Evolutionary conservation across 2,888 invertebrate genomes (phyloP).

Genomic region (Volucella inanis): DNA sequence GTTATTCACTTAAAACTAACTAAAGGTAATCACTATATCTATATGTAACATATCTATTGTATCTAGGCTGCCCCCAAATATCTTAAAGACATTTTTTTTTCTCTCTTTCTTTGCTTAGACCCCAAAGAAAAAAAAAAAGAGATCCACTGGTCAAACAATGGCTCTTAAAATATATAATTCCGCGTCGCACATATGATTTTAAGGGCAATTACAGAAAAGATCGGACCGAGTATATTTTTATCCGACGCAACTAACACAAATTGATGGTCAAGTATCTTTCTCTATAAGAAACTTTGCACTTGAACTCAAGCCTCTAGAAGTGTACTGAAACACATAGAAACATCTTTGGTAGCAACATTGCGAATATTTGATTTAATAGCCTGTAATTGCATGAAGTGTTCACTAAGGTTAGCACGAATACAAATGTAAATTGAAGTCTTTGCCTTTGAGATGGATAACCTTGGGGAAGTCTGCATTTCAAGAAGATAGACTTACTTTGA

Average conservation of each 20-base stretch:
- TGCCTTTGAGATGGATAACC: background rate
- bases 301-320: constrained; percentile 19
- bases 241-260: constrained; percentile 25
- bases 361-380: constrained; percentile 37
- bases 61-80: background rate
- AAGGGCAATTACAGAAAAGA: constrained; percentile 17
- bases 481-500: background rate
- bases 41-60: background rate
- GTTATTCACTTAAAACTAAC: constrained; percentile 60
- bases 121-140: constrained; percentile 24
- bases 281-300: constrained; percentile 36
- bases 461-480: background rate
- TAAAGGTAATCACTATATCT: constrained; percentile 39
- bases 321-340: background rate
- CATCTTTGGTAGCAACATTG: constrained; percentile 6
- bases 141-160: constrained; percentile 29
- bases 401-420: too few species aligned
- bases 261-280: constrained; percentile 27
- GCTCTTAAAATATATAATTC: constrained; percentile 50
- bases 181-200: constrained; percentile 1
- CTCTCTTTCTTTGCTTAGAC: constrained; percentile 13
- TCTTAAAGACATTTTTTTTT: background rate
- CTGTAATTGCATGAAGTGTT: constrained; percentile 32
- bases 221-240: constrained; percentile 15
- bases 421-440: background rate